Evolutionary conservation across 2,888 invertebrate genomes (phyloP), one percentile per base, ranked within the genome.

Genomic region (Cotesia congregata): DNA sequence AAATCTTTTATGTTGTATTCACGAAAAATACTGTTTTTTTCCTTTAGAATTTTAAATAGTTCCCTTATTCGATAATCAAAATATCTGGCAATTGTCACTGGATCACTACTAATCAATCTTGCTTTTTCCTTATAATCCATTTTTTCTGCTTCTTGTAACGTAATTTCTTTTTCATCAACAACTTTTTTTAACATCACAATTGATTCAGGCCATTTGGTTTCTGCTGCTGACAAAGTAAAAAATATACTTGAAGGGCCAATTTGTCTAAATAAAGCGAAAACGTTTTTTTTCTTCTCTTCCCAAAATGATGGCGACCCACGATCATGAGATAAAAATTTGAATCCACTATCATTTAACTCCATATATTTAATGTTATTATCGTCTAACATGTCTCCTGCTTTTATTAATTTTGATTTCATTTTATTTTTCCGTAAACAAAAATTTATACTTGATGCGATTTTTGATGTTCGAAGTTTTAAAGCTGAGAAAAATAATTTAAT

Each of bases 301-400:
- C 50, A 50, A 50, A 50, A 50, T 50, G 50, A 50, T 50, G 50
- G 50, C 12, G 50, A 50, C 12, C 50, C 50, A 5, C 50, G 50
- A 50, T 50, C 50, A 50, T 50, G 50, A 50, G 50, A 50, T 5
- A 50, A 12, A 50, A 50, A 50, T 50, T 50, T 50, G 50, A 50
- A 50, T 50, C 50, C 50, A 50, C 12, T 50, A 50, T 50, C 50
- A 50, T 41, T 41, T 41, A 41, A 41, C 9, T 41, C 41, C 41
- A 41, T 41, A 9, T 6, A n/a, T 41, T 41, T 41, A 1, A 41
- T 41, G 6, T 41, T 41, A 41, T 41, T 41, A 9, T 50, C 50
- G n/a, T 20, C 64, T 6, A 64, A n/a, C 64, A 64, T 64, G n/a
- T 64, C 64, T 64, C n/a, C 9, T 30, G n/a, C 64, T 60, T 60